Percentiles rank a stretch among this genome's conserved stretches.
phyloP scores from a whole-genome alignment of 2,113 vertebrate species.

The Casuarius casuarius region DNA sequence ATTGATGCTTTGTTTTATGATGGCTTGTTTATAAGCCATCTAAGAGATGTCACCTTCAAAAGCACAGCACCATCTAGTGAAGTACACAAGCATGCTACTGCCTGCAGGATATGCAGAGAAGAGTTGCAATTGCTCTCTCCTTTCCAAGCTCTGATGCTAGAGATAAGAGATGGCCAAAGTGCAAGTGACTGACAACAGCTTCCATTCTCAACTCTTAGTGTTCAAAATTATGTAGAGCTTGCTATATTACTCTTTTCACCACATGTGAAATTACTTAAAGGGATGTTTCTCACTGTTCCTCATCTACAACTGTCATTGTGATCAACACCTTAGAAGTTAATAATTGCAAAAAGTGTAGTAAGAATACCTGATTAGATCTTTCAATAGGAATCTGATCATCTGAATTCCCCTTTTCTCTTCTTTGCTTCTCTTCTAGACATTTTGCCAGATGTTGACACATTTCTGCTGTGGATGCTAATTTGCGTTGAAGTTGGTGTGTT shows the following conservation, averaged over 20 bases:
- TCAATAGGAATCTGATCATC: slow-evolving; percentile 33
- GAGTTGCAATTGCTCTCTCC: background rate
- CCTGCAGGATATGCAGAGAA: background rate
- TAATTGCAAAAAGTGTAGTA: background rate
- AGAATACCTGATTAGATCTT: slow-evolving; percentile 77
- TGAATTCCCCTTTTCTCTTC: background rate
- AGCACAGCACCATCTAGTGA: slow-evolving; percentile 50
- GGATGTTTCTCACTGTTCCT: background rate
- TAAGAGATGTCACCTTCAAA: background rate
- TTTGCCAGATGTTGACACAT: slow-evolving; percentile 91
- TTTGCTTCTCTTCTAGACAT: slow-evolving; percentile 81
- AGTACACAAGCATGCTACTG: background rate
- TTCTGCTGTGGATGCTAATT: slow-evolving; percentile 85
- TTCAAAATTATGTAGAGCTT: background rate
- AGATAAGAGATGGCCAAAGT: background rate
- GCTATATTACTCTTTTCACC: background rate
- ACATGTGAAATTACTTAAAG: background rate
- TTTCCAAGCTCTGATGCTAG: background rate
- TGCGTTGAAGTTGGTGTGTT: slow-evolving; percentile 84
- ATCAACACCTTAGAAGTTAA: background rate
- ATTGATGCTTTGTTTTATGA: background rate
- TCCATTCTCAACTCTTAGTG: background rate
- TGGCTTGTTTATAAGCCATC: background rate
- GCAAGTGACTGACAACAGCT: background rate
- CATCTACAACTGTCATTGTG: background rate